Percentiles rank a stretch among this genome's conserved stretches.
Evolutionary conservation across 2,888 invertebrate species (phyloP).

Genomic region (Andrena fulva): DNA sequence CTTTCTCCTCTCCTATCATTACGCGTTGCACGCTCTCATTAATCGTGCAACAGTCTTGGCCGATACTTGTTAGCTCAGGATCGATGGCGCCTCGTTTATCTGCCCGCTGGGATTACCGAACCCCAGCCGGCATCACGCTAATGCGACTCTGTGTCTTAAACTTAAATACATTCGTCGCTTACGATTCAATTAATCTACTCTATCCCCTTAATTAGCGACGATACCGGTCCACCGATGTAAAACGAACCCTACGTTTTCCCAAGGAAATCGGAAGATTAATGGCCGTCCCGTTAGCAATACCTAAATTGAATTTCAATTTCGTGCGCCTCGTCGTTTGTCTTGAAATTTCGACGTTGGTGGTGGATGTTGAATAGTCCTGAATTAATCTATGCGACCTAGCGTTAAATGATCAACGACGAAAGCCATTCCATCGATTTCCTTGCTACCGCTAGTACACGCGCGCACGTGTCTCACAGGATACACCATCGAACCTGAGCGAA

Average conservation of each 20-base stretch:
- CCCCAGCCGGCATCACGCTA: conserved; percentile 17
- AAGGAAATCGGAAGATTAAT: conserved; percentile 52
- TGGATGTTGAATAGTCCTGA: background rate
- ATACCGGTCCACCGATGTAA: conserved; percentile 5
- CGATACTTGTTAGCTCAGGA: conserved; percentile 64
- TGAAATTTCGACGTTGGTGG: conserved; percentile 7
- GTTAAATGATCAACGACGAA: too few relatives aligned
- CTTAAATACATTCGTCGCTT: conserved; percentile 30
- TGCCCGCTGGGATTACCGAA: conserved; percentile 51
- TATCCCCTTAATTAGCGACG: conserved; percentile 32
- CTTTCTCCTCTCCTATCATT: conserved; percentile 46
- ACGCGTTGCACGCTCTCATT: conserved; percentile 59
- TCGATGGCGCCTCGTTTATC: conserved; percentile 66
- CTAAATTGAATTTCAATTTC: conserved; percentile 26
- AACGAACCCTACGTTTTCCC: conserved; percentile 23
- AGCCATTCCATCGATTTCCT: background rate
- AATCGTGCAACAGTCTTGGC: conserved; percentile 61
- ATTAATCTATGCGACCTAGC: too few relatives aligned
- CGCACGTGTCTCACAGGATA: conserved; percentile 10
- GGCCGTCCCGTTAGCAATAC: conserved; percentile 22
- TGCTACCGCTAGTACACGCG: background rate
- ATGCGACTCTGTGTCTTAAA: conserved; percentile 42
- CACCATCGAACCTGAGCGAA: conserved; percentile 32
- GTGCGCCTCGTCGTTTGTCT: background rate
- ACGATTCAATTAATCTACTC: conserved; percentile 37